A percentile compares a stretch with the other conserved stretches of the same genome.
Conservation (phyloP, 2,797 vertebrate species). For the Micropoecilia bifurca region DNA sequence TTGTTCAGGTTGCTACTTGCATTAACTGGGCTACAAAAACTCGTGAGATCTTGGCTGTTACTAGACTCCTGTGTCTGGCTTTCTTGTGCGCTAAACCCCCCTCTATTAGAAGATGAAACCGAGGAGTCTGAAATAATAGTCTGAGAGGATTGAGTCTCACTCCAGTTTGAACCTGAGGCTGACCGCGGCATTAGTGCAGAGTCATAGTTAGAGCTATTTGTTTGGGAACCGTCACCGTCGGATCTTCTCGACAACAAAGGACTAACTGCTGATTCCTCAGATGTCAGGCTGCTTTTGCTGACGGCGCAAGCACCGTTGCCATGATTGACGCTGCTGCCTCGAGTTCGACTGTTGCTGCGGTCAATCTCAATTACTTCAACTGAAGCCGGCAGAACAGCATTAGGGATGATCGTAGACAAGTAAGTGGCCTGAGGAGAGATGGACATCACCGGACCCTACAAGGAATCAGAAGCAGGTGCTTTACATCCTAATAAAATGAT, state of each 20-base stretch:
- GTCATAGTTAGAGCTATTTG: constrained; percentile 81
- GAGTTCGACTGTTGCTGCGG: constrained; percentile 79
- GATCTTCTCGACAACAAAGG: constrained; percentile 87
- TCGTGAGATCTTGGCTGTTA: constrained; percentile 67
- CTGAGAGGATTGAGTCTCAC: constrained; percentile 91
- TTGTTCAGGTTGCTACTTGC: constrained; percentile 53
- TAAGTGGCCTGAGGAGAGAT: constrained; percentile 98
- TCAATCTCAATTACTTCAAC: constrained; percentile 94
- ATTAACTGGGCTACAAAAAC: constrained; percentile 73
- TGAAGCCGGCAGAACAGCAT: constrained; percentile 90
- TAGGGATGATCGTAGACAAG: constrained; percentile 96
- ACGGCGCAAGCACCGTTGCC: constrained; percentile 78
- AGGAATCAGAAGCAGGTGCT: constrained; percentile 13
- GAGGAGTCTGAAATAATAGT: constrained; percentile 90
- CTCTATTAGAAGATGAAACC: constrained; percentile 85
- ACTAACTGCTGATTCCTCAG: constrained; percentile 79
- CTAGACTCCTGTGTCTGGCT: constrained; percentile 24
- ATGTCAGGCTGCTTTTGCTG: constrained; percentile 86
- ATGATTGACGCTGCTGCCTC: constrained; percentile 51
- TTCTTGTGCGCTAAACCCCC: constrained; percentile 31
- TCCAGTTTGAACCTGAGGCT: constrained; percentile 85
- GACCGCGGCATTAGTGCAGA: constrained; percentile 61
- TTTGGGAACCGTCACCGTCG: constrained; percentile 64
- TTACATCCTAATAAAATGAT: background rate
- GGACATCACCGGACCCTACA: constrained; percentile 91